A percentile compares a stretch with the other conserved stretches of the same genome.
These are phyloP conservation scores for Euschistus heros DNA, from an alignment of 1,140 invertebrate genomes.

Conservation along the genomic window DNA sequence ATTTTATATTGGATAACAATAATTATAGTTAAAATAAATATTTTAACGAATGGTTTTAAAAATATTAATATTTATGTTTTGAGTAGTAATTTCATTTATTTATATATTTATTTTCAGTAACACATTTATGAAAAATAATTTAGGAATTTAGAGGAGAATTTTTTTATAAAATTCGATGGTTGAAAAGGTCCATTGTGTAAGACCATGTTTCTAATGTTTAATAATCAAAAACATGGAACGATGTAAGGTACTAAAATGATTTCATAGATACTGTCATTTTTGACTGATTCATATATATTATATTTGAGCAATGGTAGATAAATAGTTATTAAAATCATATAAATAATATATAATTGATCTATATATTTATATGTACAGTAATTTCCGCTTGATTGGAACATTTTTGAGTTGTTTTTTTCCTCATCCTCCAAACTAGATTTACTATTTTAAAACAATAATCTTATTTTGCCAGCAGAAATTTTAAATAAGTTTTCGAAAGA, in stretches of 20 bases:
- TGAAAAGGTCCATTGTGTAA: conserved; percentile 4
- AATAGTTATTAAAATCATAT: background rate
- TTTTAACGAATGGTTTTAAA: background rate
- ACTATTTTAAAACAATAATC: no score
- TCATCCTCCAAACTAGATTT: no score
- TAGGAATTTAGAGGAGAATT: background rate
- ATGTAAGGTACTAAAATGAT: background rate
- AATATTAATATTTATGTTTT: background rate
- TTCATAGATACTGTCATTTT: background rate
- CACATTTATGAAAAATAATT: background rate
- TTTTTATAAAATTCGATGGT: background rate
- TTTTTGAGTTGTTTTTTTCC: no score
- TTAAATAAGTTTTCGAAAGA: no score
- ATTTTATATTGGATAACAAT: background rate
- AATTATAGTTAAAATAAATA: background rate
- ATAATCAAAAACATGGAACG: conserved; percentile 1
- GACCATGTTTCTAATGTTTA: background rate
- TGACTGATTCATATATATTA: background rate
- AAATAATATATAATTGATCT: background rate
- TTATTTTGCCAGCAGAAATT: no score
- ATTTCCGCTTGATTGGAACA: no score
- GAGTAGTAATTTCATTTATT: background rate
- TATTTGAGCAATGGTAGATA: background rate
- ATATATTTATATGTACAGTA: background rate
- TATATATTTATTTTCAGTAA: background rate